Evolutionary conservation across 2,888 invertebrate genomes (phyloP).

Genomic region (Cheiracanthium punctorium): DNA sequence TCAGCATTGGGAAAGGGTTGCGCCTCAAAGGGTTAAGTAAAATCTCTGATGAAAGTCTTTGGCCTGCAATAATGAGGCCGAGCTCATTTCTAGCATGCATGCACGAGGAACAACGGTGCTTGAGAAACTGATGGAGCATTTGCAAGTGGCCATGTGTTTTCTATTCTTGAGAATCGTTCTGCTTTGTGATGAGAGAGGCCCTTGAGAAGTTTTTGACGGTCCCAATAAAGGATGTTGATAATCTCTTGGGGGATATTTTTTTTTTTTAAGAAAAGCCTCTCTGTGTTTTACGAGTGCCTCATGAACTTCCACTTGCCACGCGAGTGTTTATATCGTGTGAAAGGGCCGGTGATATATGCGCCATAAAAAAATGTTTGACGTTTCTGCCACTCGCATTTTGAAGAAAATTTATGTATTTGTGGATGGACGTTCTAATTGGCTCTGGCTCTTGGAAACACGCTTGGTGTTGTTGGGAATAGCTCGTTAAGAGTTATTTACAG

Average conservation of each 20-base stretch:
- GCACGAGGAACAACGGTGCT: not conserved
- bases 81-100: too few species aligned
- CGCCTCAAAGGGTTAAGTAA: too few species aligned
- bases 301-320: not conserved
- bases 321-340: not conserved
- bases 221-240: not conserved
- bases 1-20: too few species aligned
- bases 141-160: not conserved
- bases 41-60: too few species aligned
- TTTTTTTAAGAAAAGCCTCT: not conserved
- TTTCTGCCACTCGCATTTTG: too few species aligned
- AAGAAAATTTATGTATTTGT: too few species aligned
- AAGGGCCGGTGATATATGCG: not conserved
- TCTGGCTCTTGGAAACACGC: too few species aligned
- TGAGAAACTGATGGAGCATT: conserved; percentile 1
- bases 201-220: conserved; percentile 2
- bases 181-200: not conserved
- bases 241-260: not conserved
- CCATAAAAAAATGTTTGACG: not conserved
- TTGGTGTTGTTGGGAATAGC: too few species aligned
- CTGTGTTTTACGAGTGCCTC: not conserved
- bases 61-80: too few species aligned
- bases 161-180: not conserved
- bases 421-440: too few species aligned
- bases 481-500: too few species aligned